Base-by-base conservation (phyloP, 2,113 vertebrate species). In the Atherinomorus stipes region DNA sequence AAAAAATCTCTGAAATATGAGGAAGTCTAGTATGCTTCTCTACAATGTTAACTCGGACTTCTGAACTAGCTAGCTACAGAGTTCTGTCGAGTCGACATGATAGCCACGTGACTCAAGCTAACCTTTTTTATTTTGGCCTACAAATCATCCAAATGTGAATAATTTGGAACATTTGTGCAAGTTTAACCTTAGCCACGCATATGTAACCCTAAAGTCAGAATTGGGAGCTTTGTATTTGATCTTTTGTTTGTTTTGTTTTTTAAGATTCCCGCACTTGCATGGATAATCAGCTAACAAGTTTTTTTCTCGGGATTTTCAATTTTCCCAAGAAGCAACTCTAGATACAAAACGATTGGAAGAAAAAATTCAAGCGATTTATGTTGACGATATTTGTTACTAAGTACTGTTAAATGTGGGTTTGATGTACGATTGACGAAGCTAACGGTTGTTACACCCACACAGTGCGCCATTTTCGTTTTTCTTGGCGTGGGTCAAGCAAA, bases 401-500 rank as follows among this genome's bases (percentile, higher is more conserved):
- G 8, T 28, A n/a, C 18, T 54, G 44, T n/a, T 40, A 49, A 69
- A 56, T 12, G 31, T 34, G 8, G 2, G 7, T 4, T 22, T 65
- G 21, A 0, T 1, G 11, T 26, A 23, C 9, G 25, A 28, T 8
- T 16, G 11, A 12, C 10, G 4, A 11, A 40, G 37, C 11, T 47
- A 50, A n/a, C 9, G 19, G 19, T 59, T 42, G 26, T 64, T 21
- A 44, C 11, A 4, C 10, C 11, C 10, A 15, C 52, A n/a, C 22
- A 70, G 54, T 59, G 70, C 83, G 86, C 83, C 80, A 28, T 83
- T 85, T 80, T 72, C 23, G 6, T 19, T 2, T 40, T 2, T 10
- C 22, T 44, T 47, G 4, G 31, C 18, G 22, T 7, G 1, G 7
- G 50, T 11, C 63, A 40, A 4, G 38, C 49, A 23, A 15, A 4